Evolutionary conservation across 2,113 vertebrate genomes (phyloP).

Genomic region (Tetrao urogallus): DNA sequence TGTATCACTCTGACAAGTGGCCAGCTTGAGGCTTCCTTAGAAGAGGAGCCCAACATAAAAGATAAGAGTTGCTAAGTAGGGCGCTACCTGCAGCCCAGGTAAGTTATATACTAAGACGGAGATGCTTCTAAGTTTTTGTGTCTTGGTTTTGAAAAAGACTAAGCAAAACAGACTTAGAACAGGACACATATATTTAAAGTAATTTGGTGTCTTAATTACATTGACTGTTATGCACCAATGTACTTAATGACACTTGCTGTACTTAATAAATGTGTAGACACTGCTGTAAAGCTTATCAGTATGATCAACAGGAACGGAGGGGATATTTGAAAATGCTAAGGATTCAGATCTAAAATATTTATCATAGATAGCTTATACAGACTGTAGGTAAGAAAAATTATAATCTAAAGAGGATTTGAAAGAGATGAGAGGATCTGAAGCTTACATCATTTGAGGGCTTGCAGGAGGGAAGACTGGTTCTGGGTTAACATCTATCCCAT

Average conservation of each 20-base stretch:
- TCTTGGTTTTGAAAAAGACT: not conserved
- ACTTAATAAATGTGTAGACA: not conserved
- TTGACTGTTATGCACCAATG: not conserved
- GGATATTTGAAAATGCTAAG: not conserved
- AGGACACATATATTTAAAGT: not conserved
- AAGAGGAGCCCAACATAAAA: conserved; percentile 5
- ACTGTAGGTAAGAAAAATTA: not conserved
- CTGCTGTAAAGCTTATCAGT: not conserved
- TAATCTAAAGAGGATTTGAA: not conserved
- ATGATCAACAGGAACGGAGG: not conserved
- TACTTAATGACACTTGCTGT: not conserved
- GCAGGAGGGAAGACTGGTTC: not conserved
- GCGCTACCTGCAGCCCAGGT: not conserved
- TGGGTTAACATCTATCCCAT: not conserved
- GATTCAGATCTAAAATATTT: not conserved
- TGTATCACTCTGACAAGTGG: conserved; percentile 72
- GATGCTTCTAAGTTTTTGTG: not conserved
- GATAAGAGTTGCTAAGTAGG: not conserved
- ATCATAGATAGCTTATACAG: not conserved
- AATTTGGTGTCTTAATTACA: not conserved
- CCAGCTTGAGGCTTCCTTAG: conserved; percentile 51
- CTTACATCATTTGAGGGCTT: not conserved
- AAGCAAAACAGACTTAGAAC: not conserved
- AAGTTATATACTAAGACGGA: not conserved
- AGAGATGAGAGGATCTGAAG: not conserved